Percentiles rank a stretch among this genome's conserved stretches.
These are phyloP conservation scores for Acleris emargana DNA, from an alignment of 2,888 invertebrate species.

Conservation along the genomic window DNA sequence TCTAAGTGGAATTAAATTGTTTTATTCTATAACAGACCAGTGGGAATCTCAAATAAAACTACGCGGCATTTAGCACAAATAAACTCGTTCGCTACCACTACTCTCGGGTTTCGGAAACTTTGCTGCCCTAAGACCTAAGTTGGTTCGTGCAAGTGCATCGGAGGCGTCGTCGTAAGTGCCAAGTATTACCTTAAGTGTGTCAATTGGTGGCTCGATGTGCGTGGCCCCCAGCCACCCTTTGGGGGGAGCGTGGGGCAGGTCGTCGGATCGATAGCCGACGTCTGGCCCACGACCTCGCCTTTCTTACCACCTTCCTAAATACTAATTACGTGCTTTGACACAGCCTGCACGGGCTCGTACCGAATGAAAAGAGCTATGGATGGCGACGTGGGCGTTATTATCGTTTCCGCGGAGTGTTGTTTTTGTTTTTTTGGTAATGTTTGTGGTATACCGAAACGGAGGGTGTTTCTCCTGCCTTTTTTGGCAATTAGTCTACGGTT, in stretches of 20 bases:
- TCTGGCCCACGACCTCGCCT: constrained; percentile 85
- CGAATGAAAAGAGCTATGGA: constrained; percentile 78
- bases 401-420: constrained; percentile 61
- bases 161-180: constrained; percentile 69
- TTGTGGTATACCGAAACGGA: constrained; percentile 44
- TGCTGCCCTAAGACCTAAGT: constrained; percentile 35
- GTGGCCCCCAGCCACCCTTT: constrained; percentile 67
- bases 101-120: constrained; percentile 30
- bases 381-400: constrained; percentile 73
- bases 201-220: constrained; percentile 82
- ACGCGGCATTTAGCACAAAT: constrained; percentile 21
- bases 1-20: no score
- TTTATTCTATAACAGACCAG: not conserved
- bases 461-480: constrained; percentile 31
- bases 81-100: constrained; percentile 11
- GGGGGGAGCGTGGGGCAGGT: constrained; percentile 80
- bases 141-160: constrained; percentile 55
- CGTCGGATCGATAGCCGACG: constrained; percentile 87
- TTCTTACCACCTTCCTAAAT: constrained; percentile 84
- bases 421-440: constrained; percentile 67
- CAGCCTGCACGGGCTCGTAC: constrained; percentile 73
- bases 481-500: constrained; percentile 35
- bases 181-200: constrained; percentile 82
- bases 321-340: constrained; percentile 84
- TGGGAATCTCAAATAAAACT: constrained; percentile 13